phyloP scores from a whole-genome alignment of 2,797 vertebrate genomes.

The Amniataba percoides region DNA sequence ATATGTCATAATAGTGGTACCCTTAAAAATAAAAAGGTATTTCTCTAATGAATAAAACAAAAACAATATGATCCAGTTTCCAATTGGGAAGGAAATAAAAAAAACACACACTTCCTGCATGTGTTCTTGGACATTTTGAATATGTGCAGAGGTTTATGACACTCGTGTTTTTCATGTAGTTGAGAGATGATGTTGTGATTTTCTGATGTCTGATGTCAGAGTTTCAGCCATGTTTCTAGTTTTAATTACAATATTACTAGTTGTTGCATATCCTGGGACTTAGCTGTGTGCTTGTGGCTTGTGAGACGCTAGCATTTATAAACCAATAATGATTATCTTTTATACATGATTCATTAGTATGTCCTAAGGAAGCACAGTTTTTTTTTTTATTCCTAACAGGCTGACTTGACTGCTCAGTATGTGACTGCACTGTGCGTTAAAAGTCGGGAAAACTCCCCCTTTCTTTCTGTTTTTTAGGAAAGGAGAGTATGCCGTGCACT shows the following conservation, averaged over 20 bases:
- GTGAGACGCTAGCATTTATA: constrained; percentile 78
- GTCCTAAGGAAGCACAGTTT: constrained; percentile 82
- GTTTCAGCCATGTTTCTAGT: constrained; percentile 75
- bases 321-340: constrained; percentile 88
- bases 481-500: constrained; percentile 40
- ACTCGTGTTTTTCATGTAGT: constrained; percentile 8
- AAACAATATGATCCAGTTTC: neutral
- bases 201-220: constrained; percentile 48
- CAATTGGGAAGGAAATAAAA: too few species aligned
- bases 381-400: constrained; percentile 76
- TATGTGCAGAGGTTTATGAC: neutral
- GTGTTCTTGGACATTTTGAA: constrained; percentile 32
- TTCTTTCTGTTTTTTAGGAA: constrained; percentile 47
- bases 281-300: constrained; percentile 79
- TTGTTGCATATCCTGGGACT: constrained; percentile 84
- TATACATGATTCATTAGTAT: constrained; percentile 87
- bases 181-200: constrained; percentile 26
- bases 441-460: constrained; percentile 51
- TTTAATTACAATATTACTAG: constrained; percentile 83
- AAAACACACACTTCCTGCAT: neutral
- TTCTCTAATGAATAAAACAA: neutral
- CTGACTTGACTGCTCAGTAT: constrained; percentile 76
- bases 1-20: neutral
- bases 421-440: constrained; percentile 64
- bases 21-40: constrained; percentile 1